Evolutionary conservation across 1,140 invertebrate genomes (phyloP).

Genomic region (Cotesia vestalis): DNA sequence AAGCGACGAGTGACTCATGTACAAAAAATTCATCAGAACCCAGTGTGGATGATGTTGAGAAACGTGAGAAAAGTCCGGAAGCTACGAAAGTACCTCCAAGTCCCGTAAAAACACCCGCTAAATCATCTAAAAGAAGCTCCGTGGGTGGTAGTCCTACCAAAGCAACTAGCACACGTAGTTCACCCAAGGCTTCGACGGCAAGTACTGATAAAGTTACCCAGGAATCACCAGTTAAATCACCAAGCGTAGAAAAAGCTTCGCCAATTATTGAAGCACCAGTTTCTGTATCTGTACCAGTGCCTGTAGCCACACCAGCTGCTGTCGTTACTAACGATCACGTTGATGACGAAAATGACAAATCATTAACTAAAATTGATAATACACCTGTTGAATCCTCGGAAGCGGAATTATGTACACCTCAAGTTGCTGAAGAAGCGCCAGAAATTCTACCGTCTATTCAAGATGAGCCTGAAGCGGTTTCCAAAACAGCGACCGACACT

Average conservation of each 20-base stretch:
- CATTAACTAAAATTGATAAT: neutral
- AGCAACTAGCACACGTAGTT: conserved; percentile 18
- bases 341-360: conserved; percentile 20
- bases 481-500: conserved; percentile 22
- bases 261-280: conserved; percentile 38
- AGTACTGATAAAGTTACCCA: conserved; percentile 27
- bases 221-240: conserved; percentile 39
- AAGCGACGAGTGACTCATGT: neutral
- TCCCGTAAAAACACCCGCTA: conserved; percentile 52
- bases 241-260: conserved; percentile 45
- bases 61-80: conserved; percentile 49
- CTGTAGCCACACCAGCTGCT: conserved; percentile 2
- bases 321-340: neutral
- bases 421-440: conserved; percentile 42
- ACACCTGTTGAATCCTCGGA: conserved; percentile 15
- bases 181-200: conserved; percentile 24
- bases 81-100: conserved; percentile 31
- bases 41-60: conserved; percentile 33
- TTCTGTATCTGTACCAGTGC: neutral
- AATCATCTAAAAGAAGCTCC: conserved; percentile 51
- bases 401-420: conserved; percentile 21
- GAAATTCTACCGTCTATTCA: conserved; percentile 37
- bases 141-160: conserved; percentile 44
- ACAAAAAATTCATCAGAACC: conserved; percentile 8
- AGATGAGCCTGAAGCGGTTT: conserved; percentile 45